Conservation (phyloP, 2,888 invertebrate genomes). For the Venustoraphidia nigricollis region DNA sequence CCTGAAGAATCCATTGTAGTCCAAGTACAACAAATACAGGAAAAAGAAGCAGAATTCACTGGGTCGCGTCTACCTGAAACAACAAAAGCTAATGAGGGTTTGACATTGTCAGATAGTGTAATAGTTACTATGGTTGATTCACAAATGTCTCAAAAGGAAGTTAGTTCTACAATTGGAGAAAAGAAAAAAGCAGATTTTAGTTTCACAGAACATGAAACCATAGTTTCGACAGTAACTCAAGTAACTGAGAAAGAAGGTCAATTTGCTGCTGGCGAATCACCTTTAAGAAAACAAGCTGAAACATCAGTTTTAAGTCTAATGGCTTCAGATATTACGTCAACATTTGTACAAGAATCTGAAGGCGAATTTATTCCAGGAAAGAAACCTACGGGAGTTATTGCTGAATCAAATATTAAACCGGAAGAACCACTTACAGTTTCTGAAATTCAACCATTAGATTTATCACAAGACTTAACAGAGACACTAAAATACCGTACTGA, state of each 20-base stretch:
- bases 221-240: constrained; percentile 39
- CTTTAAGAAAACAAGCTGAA: constrained; percentile 29
- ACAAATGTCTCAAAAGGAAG: constrained; percentile 46
- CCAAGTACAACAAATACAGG: constrained; percentile 38
- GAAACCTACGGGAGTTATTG: constrained; percentile 34
- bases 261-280: constrained; percentile 30
- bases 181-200: constrained; percentile 41
- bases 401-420: constrained; percentile 40
- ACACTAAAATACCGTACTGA: constrained; percentile 37
- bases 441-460: constrained; percentile 40
- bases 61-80: constrained; percentile 26
- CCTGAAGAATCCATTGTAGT: constrained; percentile 44
- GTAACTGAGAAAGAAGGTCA: constrained; percentile 41
- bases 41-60: constrained; percentile 45
- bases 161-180: constrained; percentile 30
- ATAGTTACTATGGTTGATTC: constrained; percentile 43
- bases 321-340: constrained; percentile 37
- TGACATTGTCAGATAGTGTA: constrained; percentile 36
- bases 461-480: constrained; percentile 32
- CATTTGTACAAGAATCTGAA: constrained; percentile 53
- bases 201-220: constrained; percentile 43
- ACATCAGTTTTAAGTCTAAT: constrained; percentile 37
- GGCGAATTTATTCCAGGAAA: constrained; percentile 33
- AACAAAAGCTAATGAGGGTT: constrained; percentile 33
- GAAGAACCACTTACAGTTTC: constrained; percentile 43